Percentiles rank a stretch among this genome's conserved stretches.
phyloP scores from a whole-genome alignment of 2,113 vertebrate species.

The Colinus virginianus region DNA sequence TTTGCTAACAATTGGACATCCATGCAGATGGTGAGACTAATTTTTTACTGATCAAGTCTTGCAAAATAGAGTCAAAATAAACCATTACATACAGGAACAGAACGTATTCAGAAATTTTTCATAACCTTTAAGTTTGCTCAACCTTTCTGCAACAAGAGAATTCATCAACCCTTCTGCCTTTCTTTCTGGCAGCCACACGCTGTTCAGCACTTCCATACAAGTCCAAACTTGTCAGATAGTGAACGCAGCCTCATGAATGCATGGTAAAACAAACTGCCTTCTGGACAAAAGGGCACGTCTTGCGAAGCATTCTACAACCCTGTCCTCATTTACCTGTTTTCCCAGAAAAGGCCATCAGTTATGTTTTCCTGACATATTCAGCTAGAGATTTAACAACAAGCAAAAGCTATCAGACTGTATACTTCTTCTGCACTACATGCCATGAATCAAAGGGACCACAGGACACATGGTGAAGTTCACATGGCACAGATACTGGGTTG shows the following conservation, averaged over 20 bases:
- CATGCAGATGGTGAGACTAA: not conserved
- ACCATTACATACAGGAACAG: not conserved
- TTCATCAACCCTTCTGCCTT: not conserved
- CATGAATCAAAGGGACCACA: not conserved
- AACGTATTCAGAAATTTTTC: not conserved
- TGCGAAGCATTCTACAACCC: not conserved
- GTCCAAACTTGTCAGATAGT: not conserved
- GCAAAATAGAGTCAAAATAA: not conserved
- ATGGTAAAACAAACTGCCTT: not conserved
- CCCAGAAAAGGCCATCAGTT: not conserved
- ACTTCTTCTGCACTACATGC: not conserved
- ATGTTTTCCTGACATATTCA: not conserved
- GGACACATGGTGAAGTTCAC: not conserved
- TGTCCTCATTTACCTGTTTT: rapidly evolving
- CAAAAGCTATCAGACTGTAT: not conserved
- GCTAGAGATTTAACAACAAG: not conserved
- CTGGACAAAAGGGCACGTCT: not conserved
- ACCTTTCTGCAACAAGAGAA: not conserved
- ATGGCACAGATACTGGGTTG: not conserved
- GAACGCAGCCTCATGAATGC: not conserved
- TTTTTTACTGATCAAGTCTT: not conserved
- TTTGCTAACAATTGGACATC: not conserved
- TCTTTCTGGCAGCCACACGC: not conserved
- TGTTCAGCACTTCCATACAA: constrained; percentile 8
- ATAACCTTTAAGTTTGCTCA: not conserved